Percentiles rank a stretch among this genome's conserved stretches.
Conservation (phyloP, 2,888 invertebrate species). For the Meganola albula region DNA sequence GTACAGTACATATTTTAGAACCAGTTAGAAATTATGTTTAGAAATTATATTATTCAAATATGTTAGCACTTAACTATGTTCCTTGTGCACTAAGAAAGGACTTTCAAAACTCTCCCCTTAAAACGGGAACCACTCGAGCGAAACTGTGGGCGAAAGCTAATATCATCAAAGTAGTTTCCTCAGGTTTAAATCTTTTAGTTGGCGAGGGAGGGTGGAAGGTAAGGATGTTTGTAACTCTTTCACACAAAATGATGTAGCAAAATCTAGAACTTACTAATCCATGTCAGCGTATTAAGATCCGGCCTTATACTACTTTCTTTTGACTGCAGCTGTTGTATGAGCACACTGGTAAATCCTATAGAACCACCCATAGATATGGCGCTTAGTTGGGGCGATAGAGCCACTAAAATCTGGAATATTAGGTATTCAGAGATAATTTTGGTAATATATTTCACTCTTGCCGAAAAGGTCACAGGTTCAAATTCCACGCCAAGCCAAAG, state of each 20-base stretch:
- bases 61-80: not conserved
- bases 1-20: not conserved
- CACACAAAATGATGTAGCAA: not conserved
- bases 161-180: not conserved
- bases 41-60: not conserved
- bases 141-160: not conserved
- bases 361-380: slow-evolving; percentile 14
- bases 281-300: slow-evolving; percentile 12
- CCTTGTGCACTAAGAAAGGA: too few species aligned
- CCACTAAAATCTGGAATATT: slow-evolving; percentile 19
- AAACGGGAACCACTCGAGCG: not conserved
- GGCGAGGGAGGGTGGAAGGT: too few species aligned
- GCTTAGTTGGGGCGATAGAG: slow-evolving; percentile 10
- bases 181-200: not conserved
- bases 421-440: too few species aligned
- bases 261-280: slow-evolving; percentile 15
- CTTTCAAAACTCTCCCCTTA: too few species aligned
- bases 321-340: slow-evolving; percentile 16
- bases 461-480: too few species aligned
- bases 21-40: not conserved
- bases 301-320: slow-evolving; percentile 9
- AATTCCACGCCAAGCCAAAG: too few species aligned
- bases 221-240: not conserved
- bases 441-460: too few species aligned
- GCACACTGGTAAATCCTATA: slow-evolving; percentile 12